Evolutionary conservation across 2,797 vertebrate genomes (phyloP).

Genomic region (Orestias chungarensis): DNA sequence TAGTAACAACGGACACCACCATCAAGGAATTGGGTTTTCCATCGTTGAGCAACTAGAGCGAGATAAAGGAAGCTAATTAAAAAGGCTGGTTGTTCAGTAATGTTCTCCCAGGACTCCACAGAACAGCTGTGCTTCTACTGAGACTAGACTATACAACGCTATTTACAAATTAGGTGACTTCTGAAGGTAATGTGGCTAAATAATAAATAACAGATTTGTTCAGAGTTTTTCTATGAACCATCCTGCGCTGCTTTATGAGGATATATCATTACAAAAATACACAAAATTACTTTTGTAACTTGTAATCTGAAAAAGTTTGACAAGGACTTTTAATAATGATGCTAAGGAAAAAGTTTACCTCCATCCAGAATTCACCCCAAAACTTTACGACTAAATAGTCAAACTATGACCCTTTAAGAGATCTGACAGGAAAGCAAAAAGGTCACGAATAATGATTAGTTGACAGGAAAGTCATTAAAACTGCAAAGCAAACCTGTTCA

Average conservation of each 20-base stretch:
- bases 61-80: too few relatives aligned
- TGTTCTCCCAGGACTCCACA: too few relatives aligned
- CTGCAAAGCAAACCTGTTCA: neutral
- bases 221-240: neutral
- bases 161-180: too few relatives aligned
- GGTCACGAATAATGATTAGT: slow-evolving; percentile 33
- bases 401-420: neutral
- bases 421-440: slow-evolving; percentile 15
- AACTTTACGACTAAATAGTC: neutral
- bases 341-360: neutral
- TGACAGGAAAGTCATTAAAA: slow-evolving; percentile 46
- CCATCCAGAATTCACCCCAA: neutral
- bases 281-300: neutral
- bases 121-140: too few relatives aligned
- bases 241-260: neutral
- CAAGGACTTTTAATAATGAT: neutral
- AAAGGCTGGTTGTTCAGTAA: too few relatives aligned
- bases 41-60: too few relatives aligned
- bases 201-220: too few relatives aligned
- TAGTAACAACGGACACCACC: too few relatives aligned
- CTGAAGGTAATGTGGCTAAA: too few relatives aligned
- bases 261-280: neutral
- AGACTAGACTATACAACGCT: too few relatives aligned
- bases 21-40: too few relatives aligned
- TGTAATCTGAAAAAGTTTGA: neutral